Percentiles rank a stretch among this genome's conserved stretches.
Evolutionary conservation across 2,113 vertebrate genomes (phyloP).

Genomic region (Istiophorus platypterus): DNA sequence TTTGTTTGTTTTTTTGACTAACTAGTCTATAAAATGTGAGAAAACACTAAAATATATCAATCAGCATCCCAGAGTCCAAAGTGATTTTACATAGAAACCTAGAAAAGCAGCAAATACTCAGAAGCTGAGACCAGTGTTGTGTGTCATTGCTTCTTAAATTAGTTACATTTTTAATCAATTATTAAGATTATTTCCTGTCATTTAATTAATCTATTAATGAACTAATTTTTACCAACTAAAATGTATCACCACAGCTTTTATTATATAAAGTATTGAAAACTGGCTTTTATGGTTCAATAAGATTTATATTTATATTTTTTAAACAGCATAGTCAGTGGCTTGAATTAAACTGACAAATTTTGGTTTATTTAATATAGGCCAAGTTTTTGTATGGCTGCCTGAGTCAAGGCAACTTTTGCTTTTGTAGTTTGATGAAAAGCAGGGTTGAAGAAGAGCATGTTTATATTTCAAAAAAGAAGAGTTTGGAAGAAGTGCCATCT

Average conservation of each 20-base stretch:
- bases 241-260: background rate
- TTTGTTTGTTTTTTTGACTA: too few relatives aligned
- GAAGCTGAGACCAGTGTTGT: too few relatives aligned
- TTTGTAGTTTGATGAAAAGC: too few relatives aligned
- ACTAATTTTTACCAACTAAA: background rate
- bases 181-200: background rate
- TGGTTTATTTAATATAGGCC: too few relatives aligned
- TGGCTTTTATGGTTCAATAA: background rate
- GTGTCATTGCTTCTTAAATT: background rate
- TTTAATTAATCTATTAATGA: background rate
- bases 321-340: background rate
- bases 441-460: too few relatives aligned
- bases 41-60: background rate
- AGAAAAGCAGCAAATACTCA: background rate
- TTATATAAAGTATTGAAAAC: background rate
- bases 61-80: background rate
- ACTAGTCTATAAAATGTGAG: background rate
- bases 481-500: too few relatives aligned
- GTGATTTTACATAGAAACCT: background rate
- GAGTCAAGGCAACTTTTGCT: too few relatives aligned
- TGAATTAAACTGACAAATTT: background rate
- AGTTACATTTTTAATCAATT: background rate
- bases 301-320: too few relatives aligned
- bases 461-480: too few relatives aligned
- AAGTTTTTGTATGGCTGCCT: too few relatives aligned